Conservation (phyloP, 1,140 invertebrate species). For the Campoletis sonorensis region DNA sequence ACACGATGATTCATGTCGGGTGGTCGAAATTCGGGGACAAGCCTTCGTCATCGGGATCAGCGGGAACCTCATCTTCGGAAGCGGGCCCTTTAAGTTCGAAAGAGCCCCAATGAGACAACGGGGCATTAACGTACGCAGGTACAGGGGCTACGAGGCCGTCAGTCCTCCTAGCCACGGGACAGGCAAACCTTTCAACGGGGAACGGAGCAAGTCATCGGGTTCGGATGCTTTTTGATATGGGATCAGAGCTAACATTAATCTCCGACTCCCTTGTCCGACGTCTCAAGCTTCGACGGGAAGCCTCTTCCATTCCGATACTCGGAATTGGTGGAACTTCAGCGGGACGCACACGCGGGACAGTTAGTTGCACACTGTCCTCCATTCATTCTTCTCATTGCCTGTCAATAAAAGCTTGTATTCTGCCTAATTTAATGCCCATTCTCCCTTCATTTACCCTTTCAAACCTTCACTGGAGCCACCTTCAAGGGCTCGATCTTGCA, state of each 20-base stretch:
- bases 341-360: background rate
- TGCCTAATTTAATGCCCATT: background rate
- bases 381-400: background rate
- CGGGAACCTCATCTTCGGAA: background rate
- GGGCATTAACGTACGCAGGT: background rate
- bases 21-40: background rate
- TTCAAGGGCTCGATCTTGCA: background rate
- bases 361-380: background rate
- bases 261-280: background rate
- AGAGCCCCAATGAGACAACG: background rate
- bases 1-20: constrained; percentile 2
- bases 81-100: too few relatives aligned
- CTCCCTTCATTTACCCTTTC: background rate
- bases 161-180: background rate
- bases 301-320: background rate
- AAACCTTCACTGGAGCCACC: background rate
- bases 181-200: background rate
- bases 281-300: background rate
- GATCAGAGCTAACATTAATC: background rate
- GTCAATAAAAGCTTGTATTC: constrained; percentile 5
- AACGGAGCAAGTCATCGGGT: background rate
- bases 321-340: background rate
- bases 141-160: background rate
- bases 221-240: background rate
- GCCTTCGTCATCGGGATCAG: background rate